Conservation (phyloP, 2,113 vertebrate species). For the Solea senegalensis region DNA sequence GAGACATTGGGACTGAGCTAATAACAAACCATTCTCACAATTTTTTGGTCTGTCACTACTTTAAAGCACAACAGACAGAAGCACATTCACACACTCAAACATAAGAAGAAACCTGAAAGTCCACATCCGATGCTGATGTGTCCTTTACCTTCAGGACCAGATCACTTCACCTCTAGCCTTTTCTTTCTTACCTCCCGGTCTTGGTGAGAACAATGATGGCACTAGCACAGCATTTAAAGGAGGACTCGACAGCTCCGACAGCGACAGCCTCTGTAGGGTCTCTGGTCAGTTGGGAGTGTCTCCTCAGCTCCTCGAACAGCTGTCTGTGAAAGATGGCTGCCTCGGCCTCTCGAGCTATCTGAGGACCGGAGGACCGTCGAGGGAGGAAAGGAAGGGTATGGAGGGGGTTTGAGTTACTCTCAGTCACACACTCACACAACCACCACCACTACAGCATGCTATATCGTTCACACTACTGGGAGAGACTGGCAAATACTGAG, state of each 20-base stretch:
- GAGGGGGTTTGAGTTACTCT: slow-evolving; percentile 58
- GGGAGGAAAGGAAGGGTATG: neutral
- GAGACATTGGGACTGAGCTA: slow-evolving; percentile 6
- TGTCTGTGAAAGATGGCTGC: slow-evolving; percentile 97
- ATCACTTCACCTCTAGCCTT: neutral
- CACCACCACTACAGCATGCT: neutral
- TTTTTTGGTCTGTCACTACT: slow-evolving; percentile 7
- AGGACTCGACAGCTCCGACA: slow-evolving; percentile 94
- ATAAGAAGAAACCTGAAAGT: too few relatives aligned
- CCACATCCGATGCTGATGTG: neutral
- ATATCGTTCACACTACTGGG: slow-evolving; percentile 47
- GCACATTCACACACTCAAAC: slow-evolving; percentile 9
- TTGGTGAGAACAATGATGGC: slow-evolving; percentile 97
- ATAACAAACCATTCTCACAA: neutral
- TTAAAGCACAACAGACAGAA: neutral
- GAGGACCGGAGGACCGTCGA: slow-evolving; percentile 39
- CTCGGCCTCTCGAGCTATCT: slow-evolving; percentile 99
- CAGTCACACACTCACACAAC: slow-evolving; percentile 38
- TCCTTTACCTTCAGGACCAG: slow-evolving; percentile 53
- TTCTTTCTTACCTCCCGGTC: slow-evolving; percentile 92
- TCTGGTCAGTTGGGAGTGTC: slow-evolving; percentile 88
- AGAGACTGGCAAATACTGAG: slow-evolving; percentile 43
- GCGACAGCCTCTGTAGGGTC: slow-evolving; percentile 95
- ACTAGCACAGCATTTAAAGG: slow-evolving; percentile 97
- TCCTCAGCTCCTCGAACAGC: slow-evolving; percentile 96